Evolutionary conservation across 23 tunicate species (phyloP), one percentile per base, ranked within the genome.

Genomic region (Styela plicata): DNA sequence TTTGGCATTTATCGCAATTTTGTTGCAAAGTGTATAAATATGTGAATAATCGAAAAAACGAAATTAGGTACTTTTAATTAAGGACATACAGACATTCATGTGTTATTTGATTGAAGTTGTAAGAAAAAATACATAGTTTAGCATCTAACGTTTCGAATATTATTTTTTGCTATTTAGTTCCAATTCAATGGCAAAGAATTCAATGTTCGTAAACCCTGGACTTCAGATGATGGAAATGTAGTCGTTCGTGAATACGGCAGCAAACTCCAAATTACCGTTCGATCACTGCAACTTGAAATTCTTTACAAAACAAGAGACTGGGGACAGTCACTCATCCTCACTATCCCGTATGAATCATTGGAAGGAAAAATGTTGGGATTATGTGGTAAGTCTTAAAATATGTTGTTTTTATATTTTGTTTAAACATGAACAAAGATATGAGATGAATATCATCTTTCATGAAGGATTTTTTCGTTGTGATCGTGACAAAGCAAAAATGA

Each of bases 321-420:
- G 69, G 31, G 37, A 44, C 89, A 86, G 52, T 79, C 89, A 24
- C 79, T 86, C 24, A 52, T 79, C 34, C 84, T 86, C 24, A 69
- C 57, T 21, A 31, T 86, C 16, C 84, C 84, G 22, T 86, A 79
- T 52, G 89, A 86, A 69, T 34, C 84, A 1, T 69, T 70, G 22
- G 89, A 86, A 57, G 89, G 89, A 31, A 69, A 86, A 68, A 86
- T 79, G 84, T 24, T 21, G 63, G 89, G 89, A 17, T 36, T 86
- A 30, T 86, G 89, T 31, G 89, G 89, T 86, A 68, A 69, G 89
- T 53, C 21, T 74, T 30, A 69, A n/a, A 19, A 0, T n/a, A 25
- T n/a, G 0, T 25, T 69, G 30, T 0, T 1, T 32, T 19, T 17
- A 17, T 0, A n/a, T n/a, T 61, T 61, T 61, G 64, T 61, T 19